These are phyloP conservation scores for Columba livia DNA, from an alignment of 2,113 vertebrate genomes.

Conservation along the genomic window DNA sequence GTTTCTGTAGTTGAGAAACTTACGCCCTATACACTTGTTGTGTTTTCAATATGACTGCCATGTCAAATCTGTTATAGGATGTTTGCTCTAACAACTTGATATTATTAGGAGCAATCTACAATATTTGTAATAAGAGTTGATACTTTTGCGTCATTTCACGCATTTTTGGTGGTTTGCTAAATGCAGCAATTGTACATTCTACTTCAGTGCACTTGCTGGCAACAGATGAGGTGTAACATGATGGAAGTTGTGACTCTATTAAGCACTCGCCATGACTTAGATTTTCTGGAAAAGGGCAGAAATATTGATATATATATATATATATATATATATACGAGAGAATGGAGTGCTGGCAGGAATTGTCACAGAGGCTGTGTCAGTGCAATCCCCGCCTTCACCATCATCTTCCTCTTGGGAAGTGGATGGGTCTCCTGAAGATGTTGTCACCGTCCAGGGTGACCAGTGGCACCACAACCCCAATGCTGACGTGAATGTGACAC, in stretches of 20 bases:
- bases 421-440: not conserved
- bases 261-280: not conserved
- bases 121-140: not conserved
- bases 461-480: fast-evolving
- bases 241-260: not conserved
- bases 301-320: not conserved
- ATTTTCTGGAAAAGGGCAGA: not conserved
- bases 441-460: not conserved
- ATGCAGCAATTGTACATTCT: not conserved
- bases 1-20: not conserved
- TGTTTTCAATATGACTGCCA: not conserved
- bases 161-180: not conserved
- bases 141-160: fast-evolving
- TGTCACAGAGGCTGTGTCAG: not conserved
- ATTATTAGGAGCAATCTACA: not conserved
- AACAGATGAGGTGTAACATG: not conserved
- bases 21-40: not conserved
- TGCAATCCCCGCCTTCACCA: fast-evolving
- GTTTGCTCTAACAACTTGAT: fast-evolving
- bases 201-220: not conserved
- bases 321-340: too few relatives aligned
- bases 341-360: not conserved
- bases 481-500: fast-evolving
- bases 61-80: not conserved
- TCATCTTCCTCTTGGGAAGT: not conserved